A percentile compares a stretch with the other conserved stretches of the same genome.
Evolutionary conservation across 2,113 vertebrate species (phyloP).

Genomic region (Spheniscus mendiculus): DNA sequence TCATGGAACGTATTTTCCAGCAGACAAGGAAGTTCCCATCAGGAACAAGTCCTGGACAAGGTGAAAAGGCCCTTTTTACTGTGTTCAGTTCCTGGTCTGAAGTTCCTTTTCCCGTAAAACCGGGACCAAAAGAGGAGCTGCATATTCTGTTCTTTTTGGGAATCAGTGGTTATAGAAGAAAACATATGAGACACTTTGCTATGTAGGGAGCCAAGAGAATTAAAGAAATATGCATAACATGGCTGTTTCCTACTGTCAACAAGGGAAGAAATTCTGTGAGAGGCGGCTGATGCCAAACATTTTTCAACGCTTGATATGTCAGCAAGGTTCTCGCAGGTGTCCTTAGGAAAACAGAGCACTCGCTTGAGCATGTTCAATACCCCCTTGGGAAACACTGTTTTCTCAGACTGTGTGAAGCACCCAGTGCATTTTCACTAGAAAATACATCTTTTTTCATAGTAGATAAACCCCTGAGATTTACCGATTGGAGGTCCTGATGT

Average conservation of each 20-base stretch:
- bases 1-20: not conserved
- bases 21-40: not conserved
- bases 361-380: constrained; percentile 38
- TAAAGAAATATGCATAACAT: constrained; percentile 52
- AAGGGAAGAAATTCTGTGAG: constrained; percentile 4
- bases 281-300: constrained; percentile 15
- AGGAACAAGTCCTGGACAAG: not conserved
- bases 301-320: constrained; percentile 43
- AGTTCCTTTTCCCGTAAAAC: not conserved
- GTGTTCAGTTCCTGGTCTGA: not conserved
- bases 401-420: not conserved
- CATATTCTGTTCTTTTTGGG: not conserved
- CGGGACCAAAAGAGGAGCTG: not conserved
- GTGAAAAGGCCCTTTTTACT: not conserved
- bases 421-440: not conserved
- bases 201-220: not conserved
- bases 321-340: constrained; percentile 59
- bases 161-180: not conserved
- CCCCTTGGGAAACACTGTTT: constrained; percentile 41
- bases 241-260: constrained; percentile 47
- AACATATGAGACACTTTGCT: not conserved
- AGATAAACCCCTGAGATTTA: not conserved
- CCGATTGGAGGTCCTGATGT: not conserved
- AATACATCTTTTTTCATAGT: not conserved
- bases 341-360: constrained; percentile 44